Base-by-base conservation (phyloP, 2,113 vertebrate species). In the Crotalus viridis region DNA sequence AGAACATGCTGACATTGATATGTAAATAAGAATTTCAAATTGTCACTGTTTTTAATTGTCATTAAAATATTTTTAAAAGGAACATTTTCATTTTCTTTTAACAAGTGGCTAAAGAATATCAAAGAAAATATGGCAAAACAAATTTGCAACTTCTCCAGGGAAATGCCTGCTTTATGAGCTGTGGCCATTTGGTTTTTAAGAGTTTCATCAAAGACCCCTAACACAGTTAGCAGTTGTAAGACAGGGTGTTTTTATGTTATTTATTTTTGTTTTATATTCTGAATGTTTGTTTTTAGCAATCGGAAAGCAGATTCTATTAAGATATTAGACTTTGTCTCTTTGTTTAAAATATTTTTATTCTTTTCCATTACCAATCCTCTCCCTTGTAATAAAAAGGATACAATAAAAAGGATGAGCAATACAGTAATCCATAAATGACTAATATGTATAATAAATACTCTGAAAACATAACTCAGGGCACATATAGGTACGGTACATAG, bases 51-150 rank as follows among this genome's bases (percentile, higher is more conserved):
- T 33, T 43, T 81, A 81, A 43, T 21, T 81, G 74, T 21, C 17
- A 81, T 81, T 81, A 43, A 81, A 81, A 21, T 89, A 87, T 91
- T n/a, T 91, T 91, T 56, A 17, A 39, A 88, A 88, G 33, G 43
- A 56, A n/a, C 56, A 12, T 55, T 88, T 88, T 24, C 13, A 55
- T 74, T 54, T 92, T 90, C 28, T 90, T 54, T 28, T 69, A 56
- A 94, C 93, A 22, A 88, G 39, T 26, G 92, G 74, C 92, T 39
- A 2, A 8, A 56, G 46, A 81, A 8, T 28, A 93, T 85, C 46
- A 93, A 33, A 1, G 7, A 61, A 64, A 87, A 26, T 17, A 43
- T 55, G 24, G 22, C 2, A 3, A 74, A 89, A 55, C n/a, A 43
- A 5, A 19, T 43, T 43, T 17, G 12, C 12, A 87, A 87, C 48